phyloP scores from a whole-genome alignment of 2,113 vertebrate genomes.

The Lanius ludovicianus region DNA sequence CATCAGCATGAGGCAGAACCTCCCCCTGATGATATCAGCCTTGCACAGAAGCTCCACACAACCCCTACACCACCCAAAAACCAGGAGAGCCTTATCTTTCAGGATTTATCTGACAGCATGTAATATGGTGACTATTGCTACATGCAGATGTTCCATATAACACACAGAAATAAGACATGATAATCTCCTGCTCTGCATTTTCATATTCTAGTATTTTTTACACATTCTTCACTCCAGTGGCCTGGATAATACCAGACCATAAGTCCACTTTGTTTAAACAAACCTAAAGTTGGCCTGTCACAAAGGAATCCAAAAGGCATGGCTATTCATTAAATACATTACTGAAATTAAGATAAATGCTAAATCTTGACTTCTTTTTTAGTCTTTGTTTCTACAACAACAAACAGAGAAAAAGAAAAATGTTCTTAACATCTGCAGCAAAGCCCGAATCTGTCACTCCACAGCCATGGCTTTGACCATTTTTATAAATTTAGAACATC shows the following conservation, averaged over 20 bases:
- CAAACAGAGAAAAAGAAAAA: not conserved
- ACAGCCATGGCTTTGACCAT: not conserved
- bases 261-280: not conserved
- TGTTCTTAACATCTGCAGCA: not conserved
- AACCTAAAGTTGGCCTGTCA: not conserved
- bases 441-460: not conserved
- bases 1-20: not conserved
- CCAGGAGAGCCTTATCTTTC: not conserved
- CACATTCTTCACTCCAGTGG: not conserved
- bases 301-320: not conserved
- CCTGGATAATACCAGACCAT: not conserved
- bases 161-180: accelerated
- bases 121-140: not conserved
- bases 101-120: not conserved
- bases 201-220: not conserved
- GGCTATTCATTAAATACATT: not conserved
- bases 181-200: not conserved
- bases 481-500: not conserved
- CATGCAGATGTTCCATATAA: not conserved
- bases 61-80: not conserved
- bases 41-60: not conserved
- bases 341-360: not conserved
- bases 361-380: not conserved
- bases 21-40: not conserved
- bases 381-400: not conserved